A percentile compares a stretch with the other conserved stretches of the same genome.
Conservation (phyloP, 2,888 invertebrate genomes). For the Ischnus inquisitorius region DNA sequence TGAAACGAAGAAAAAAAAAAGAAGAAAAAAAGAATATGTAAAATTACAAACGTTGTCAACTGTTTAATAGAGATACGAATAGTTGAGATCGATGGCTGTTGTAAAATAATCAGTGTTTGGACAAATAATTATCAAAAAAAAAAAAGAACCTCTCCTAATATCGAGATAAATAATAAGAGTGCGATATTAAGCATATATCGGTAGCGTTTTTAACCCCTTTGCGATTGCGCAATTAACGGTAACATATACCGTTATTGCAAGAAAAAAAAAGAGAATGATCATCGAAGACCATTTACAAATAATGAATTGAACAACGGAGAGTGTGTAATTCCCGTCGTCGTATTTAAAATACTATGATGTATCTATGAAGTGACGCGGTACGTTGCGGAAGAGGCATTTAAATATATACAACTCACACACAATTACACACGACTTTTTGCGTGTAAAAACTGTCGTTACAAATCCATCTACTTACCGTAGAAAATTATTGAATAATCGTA, state of each 20-base stretch:
- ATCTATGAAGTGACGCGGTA: conserved; percentile 35
- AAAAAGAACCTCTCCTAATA: conserved; percentile 77
- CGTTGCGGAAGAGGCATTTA: conserved; percentile 54
- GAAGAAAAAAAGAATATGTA: conserved; percentile 69
- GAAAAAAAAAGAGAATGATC: conserved; percentile 44
- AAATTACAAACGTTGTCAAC: conserved; percentile 78
- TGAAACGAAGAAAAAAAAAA: conserved; percentile 61
- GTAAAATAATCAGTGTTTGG: conserved; percentile 84
- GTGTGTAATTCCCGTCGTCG: conserved; percentile 40
- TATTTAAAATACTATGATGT: conserved; percentile 33
- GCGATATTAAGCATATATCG: conserved; percentile 78
- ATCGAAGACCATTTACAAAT: conserved; percentile 23
- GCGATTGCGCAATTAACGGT: conserved; percentile 78
- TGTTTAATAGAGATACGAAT: conserved; percentile 80
- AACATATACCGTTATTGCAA: conserved; percentile 63
- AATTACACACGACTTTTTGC: conserved; percentile 68
- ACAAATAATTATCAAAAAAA: conserved; percentile 81
- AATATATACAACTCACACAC: conserved; percentile 8
- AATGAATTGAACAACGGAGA: conserved; percentile 40
- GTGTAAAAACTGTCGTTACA: conserved; percentile 78
- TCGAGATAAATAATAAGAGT: conserved; percentile 76
- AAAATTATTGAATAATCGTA: conserved; percentile 81
- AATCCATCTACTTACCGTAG: conserved; percentile 80
- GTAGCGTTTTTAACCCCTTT: conserved; percentile 80
- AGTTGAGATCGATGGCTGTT: conserved; percentile 84